Percentiles rank a stretch among this genome's conserved stretches.
Conservation (phyloP, 2,113 vertebrate species). For the Columba livia region DNA sequence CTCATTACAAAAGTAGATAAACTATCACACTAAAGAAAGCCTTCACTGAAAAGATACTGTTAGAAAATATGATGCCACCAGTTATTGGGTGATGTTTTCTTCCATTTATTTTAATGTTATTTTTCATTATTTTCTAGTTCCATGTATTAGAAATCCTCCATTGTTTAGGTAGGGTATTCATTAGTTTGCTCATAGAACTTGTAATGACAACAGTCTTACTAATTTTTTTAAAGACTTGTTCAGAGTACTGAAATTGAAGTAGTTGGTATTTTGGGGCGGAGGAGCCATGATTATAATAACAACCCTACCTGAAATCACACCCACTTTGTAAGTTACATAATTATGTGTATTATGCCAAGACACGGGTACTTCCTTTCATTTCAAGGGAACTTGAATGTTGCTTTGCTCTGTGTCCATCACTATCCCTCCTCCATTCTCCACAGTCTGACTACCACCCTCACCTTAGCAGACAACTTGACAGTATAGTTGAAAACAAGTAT, state of each 20-base stretch:
- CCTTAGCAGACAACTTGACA: background rate
- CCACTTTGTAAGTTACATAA: background rate
- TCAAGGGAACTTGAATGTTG: background rate
- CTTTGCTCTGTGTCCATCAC: background rate
- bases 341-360: background rate
- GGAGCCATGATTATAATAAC: background rate
- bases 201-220: background rate
- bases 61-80: background rate
- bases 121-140: background rate
- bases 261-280: rapidly evolving
- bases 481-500: constrained; percentile 6
- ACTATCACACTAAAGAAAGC: background rate
- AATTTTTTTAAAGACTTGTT: background rate
- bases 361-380: background rate
- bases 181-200: background rate
- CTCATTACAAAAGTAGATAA: background rate
- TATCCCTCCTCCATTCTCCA: background rate
- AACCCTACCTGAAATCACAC: rapidly evolving
- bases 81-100: background rate
- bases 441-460: background rate
- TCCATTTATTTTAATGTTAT: background rate
- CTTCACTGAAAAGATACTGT: background rate
- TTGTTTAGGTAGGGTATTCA: background rate
- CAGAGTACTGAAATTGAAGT: background rate
- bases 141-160: background rate